Base-by-base conservation (phyloP, 2,797 vertebrate genomes). In the Poeciliopsis infans region DNA sequence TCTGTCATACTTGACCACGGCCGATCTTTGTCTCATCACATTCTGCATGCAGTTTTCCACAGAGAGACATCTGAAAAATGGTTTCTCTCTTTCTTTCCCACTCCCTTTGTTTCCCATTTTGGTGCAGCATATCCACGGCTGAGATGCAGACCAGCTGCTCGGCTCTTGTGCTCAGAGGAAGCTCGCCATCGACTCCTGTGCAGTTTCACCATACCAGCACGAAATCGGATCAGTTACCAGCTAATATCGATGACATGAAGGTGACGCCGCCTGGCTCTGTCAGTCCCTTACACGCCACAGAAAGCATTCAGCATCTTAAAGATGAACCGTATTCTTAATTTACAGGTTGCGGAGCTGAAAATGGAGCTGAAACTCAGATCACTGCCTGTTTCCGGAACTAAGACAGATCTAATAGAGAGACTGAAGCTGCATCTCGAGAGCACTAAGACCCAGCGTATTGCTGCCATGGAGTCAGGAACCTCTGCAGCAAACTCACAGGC, bases 231-330 rank as follows among this genome's bases (percentile, higher is more conserved):
- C 95, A 95, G 5, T 95, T 98, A 13, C 98, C 98, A 28, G 86
- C 95, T 28, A 98, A 97, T 87, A 80, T 99, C 94, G 97, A 99
- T 18, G 98, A 99, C 83, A 94, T 99, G 95, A 99, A 99, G 98
- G 98, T 99, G 93, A 90, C 79, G n/a, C 11, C 7, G 33, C 72
- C 28, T 74, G 73, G 77, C 55, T 55, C 12, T 74, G 73, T 72
- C 23, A 33, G 49, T 31, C 13, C 39, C 25, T 28, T 59, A 69
- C 59, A 66, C 47, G 43, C 51, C 43, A 46, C 36, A 64, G 55
- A 39, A 45, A 36, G 41, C 16, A n/a, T 45, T 76, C 6, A 33
- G 12, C 25, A 15, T 39, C 61, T 45, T 1, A 41, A 39, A 53
- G 12, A 23, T 70, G 12, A 84, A 79, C 76, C 47, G 49, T 53